Base-by-base conservation (phyloP, 2,113 vertebrate species). In the Cromileptes altivelis region DNA sequence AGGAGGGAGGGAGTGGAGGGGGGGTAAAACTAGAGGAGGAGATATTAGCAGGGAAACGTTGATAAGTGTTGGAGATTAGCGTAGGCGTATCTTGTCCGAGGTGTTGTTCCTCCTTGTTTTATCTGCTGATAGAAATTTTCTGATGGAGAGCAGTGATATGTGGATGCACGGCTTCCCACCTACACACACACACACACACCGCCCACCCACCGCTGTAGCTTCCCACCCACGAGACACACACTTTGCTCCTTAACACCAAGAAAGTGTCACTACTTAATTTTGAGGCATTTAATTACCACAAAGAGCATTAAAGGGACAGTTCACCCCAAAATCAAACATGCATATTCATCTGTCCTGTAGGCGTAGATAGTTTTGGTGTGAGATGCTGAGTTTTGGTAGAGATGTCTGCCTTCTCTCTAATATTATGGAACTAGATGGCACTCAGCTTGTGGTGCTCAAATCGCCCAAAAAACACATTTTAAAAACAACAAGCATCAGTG, bases 11-110 rank as follows among this genome's bases (percentile, higher is more conserved):
- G 19, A 14, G 30, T 4, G 61, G 21, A 2, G 10, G 25, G 14
- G 27, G 21, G n/a, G 95, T 94, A 67, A 96, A 94, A 88, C 76
- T 56, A 61, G 81, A 87, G 88, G 67, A 81, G 78, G 90, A 80
- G 96, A 97, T 92, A 85, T 90, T 93, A 70, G 92, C 94, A 15
- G 71, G 72, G 70, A 75, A 92, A 11, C 89, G 93, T 50, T 94
- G 62, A 93, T 97, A 88, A 90, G 92, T 95, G 86, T 76, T 94
- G 37, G 95, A 97, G 94, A 97, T 98, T 88, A 85, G 94, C 91
- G 80, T 0, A 92, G 72, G 82, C 89, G 81, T 89, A 91, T 93
- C 96, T 95, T 90, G 95, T 96, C n/a, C 78, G 92, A 17, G 76
- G 92, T 23, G 85, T 95, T 40, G 89, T 96, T 92, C 94, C 95